Base-by-base conservation (phyloP, 2,797 vertebrate species). In the Hybognathus amarus region DNA sequence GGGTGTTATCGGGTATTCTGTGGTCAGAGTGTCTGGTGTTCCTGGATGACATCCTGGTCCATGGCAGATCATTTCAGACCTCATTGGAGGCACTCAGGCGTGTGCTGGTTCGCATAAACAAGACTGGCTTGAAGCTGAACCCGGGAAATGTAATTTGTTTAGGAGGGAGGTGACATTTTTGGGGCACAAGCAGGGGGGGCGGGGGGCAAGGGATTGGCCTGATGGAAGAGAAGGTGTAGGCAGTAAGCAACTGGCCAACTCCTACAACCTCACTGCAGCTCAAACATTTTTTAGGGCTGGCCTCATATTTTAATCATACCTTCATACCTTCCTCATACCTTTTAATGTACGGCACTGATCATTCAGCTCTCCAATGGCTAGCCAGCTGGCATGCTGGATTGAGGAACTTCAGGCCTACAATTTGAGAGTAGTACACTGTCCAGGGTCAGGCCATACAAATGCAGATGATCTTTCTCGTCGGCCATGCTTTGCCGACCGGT, bases 401-500 rank as follows among this genome's bases (percentile, higher is more conserved):
- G 68, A 83, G 33, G 67, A 85, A 54, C 36, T 77, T 5, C 69
- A 76, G 66, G 33, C 38, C 2, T 81, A n/a, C n/a, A 36, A 33
- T 30, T 79, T 69, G 27, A 63, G 5, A 0, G 70, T 83, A 66
- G 82, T 67, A 8, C 38, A 86, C 54, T 42, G 66, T 9, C 42
- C 56, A 12, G 76, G 66, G 9, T 38, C 30, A 13, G 13, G 12
- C 4, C 87, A 85, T n/a, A 3, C 22, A 20, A 82, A 84, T 18
- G 74, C 61, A 4, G 84, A 69, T 17, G 56, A 81, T 18, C n/a
- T 86, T 18, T 87, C 79, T 5, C 27, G 38, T 27, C 17, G 27
- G 6, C 66, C 66, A 20, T 78, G 75, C 61, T 27, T 24, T 22
- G 6, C 27, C 0, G 42, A 47, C 4, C 9, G 24, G 15, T 79